A percentile compares a stretch with the other conserved stretches of the same genome.
Conservation (phyloP, 2,888 invertebrate species). For the Eudasyphora cyanicolor region DNA sequence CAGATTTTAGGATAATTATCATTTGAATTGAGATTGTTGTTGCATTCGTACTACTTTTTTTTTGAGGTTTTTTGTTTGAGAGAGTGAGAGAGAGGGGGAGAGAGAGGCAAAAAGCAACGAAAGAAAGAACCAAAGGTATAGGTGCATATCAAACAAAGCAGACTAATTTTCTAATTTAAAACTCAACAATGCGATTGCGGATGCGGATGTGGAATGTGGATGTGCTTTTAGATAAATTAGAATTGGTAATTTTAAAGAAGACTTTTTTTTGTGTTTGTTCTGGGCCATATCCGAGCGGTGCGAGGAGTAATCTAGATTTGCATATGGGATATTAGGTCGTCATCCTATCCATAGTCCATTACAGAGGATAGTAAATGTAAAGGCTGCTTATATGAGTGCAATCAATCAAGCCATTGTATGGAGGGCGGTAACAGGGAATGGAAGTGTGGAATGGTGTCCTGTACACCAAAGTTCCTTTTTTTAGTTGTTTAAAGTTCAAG, state of each 20-base stretch:
- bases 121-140: neutral
- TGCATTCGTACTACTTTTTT: neutral
- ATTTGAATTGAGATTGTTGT: neutral
- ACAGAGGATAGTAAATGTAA: too few species aligned
- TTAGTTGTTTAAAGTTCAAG: too few species aligned
- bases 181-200: conserved; percentile 27
- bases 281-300: neutral
- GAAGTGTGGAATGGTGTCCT: too few species aligned
- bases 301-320: too few species aligned
- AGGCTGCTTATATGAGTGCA: too few species aligned
- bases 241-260: conserved; percentile 7
- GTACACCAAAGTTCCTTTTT: too few species aligned
- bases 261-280: neutral
- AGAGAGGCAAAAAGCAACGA: conserved; percentile 5
- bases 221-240: conserved; percentile 33
- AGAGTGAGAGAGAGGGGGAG: too few species aligned
- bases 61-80: neutral
- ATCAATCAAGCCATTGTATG: too few species aligned
- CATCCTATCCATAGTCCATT: too few species aligned
- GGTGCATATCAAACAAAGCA: conserved; percentile 26
- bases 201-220: conserved; percentile 5
- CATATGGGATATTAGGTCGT: too few species aligned
- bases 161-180: conserved; percentile 29
- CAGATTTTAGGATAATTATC: conserved; percentile 35
- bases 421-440: too few species aligned